These are phyloP conservation scores for Austrofundulus limnaeus DNA, from an alignment of 2,113 vertebrate genomes.

Conservation along the genomic window DNA sequence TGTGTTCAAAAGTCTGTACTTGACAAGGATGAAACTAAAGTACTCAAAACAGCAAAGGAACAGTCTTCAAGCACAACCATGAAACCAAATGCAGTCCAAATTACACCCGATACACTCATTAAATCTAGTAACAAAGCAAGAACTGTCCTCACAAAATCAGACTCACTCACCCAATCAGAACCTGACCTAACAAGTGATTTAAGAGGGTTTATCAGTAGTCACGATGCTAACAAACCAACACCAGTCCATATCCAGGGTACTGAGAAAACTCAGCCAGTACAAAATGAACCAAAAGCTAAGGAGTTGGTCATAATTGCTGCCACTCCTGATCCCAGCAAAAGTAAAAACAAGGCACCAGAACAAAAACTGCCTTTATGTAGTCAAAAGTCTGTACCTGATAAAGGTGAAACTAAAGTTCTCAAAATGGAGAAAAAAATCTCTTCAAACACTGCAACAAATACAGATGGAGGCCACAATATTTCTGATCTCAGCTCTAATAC, in stretches of 20 bases:
- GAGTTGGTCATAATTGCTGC: slow-evolving; percentile 19
- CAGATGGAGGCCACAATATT: background rate
- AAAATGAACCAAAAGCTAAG: slow-evolving; percentile 30
- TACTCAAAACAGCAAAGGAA: background rate
- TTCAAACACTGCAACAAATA: slow-evolving; percentile 6
- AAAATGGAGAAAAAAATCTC: background rate
- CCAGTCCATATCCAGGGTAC: slow-evolving; percentile 75
- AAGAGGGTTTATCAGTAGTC: slow-evolving; percentile 92
- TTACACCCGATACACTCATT: too few species aligned
- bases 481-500: background rate
- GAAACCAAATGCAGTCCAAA: too few species aligned
- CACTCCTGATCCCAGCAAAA: background rate
- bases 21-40: slow-evolving; percentile 7
- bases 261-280: slow-evolving; percentile 44
- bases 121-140: too few species aligned
- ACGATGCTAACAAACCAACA: slow-evolving; percentile 61
- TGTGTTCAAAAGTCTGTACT: background rate
- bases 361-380: background rate
- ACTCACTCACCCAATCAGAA: slow-evolving; percentile 64
- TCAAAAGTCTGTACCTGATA: slow-evolving; percentile 1
- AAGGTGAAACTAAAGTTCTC: slow-evolving; percentile 5
- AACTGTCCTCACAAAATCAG: background rate
- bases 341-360: slow-evolving; percentile 13
- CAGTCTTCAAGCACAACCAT: background rate
- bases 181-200: slow-evolving; percentile 90